Evolutionary conservation across 1,140 invertebrate genomes (phyloP).

Genomic region (Aradophagus sp.): DNA sequence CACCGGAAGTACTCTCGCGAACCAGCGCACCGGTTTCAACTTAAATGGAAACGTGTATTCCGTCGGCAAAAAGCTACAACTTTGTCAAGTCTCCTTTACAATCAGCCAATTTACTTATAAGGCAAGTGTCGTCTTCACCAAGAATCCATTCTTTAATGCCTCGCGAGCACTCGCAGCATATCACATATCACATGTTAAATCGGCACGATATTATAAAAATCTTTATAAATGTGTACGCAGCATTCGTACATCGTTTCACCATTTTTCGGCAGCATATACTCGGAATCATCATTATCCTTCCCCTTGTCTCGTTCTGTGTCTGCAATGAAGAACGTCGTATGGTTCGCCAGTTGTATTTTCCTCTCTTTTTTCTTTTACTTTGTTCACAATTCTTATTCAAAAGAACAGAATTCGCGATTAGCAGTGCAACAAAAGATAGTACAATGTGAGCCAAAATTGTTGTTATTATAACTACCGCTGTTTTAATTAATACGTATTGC

Average conservation of each 20-base stretch:
- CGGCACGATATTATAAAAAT: slow-evolving; percentile 41
- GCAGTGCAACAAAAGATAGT: no score
- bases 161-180: slow-evolving; percentile 3
- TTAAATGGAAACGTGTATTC: slow-evolving; percentile 50
- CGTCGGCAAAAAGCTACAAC: slow-evolving; percentile 26
- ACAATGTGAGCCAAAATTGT: no score
- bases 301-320: slow-evolving; percentile 71
- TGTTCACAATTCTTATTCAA: slow-evolving; percentile 13
- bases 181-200: slow-evolving; percentile 29
- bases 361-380: background rate
- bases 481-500: no score
- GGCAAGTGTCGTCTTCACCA: slow-evolving; percentile 29
- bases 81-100: slow-evolving; percentile 35
- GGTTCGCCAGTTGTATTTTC: slow-evolving; percentile 19
- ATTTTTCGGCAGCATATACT: slow-evolving; percentile 70
- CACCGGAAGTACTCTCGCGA: slow-evolving; percentile 48
- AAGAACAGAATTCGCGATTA: background rate
- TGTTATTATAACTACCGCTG: no score
- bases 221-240: slow-evolving; percentile 52
- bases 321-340: slow-evolving; percentile 67
- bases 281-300: slow-evolving; percentile 70
- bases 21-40: slow-evolving; percentile 39
- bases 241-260: slow-evolving; percentile 70
- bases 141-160: slow-evolving; percentile 41
- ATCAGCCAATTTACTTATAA: slow-evolving; percentile 47